Percentiles rank a stretch among this genome's conserved stretches.
phyloP scores from a whole-genome alignment of 1,140 invertebrate species.

The Pseudomyrmex pallidus region DNA sequence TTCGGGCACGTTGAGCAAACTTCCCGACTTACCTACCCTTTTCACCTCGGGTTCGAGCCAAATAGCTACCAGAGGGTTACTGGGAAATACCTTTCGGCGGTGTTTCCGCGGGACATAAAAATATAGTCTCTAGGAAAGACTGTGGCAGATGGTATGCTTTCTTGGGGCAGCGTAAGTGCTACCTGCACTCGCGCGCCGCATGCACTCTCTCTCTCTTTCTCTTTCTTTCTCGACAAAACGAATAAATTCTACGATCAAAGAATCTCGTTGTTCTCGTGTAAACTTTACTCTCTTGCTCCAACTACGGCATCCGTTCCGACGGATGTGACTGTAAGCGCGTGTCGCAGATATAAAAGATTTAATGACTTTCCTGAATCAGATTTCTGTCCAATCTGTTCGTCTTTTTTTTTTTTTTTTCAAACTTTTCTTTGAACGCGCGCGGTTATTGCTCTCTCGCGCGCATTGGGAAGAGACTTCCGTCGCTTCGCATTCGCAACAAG shows the following conservation, averaged over 20 bases:
- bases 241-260: conserved; percentile 34
- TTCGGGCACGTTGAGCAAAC: conserved; percentile 33
- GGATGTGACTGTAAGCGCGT: background rate
- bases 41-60: conserved; percentile 55
- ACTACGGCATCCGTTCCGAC: background rate
- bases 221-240: background rate
- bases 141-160: conserved; percentile 46
- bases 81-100: conserved; percentile 40
- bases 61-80: conserved; percentile 52
- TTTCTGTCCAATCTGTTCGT: background rate
- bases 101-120: conserved; percentile 53
- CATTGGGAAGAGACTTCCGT: background rate
- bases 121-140: conserved; percentile 27
- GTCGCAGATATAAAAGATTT: background rate
- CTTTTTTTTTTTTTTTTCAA: background rate
- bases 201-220: conserved; percentile 2
- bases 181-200: conserved; percentile 18
- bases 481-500: conserved; percentile 25
- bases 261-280: background rate
- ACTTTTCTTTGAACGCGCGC: background rate
- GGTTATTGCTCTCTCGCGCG: background rate
- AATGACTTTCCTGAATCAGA: background rate
- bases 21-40: conserved; percentile 53
- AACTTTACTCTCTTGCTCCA: conserved; percentile 9
- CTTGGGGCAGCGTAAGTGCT: background rate